Evolutionary conservation across 2,113 vertebrate genomes (phyloP).

Genomic region (Nibea albiflora): DNA sequence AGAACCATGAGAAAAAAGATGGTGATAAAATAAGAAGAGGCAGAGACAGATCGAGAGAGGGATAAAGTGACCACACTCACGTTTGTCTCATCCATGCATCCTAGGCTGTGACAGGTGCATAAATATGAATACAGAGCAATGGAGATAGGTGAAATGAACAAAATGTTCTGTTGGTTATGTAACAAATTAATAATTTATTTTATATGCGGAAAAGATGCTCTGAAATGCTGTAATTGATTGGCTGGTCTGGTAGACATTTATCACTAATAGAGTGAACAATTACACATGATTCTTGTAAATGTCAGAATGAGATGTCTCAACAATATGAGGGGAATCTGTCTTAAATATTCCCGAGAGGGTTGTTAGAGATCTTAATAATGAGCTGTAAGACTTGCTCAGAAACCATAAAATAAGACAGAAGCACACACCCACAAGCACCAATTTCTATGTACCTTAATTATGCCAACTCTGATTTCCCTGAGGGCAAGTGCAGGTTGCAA

Average conservation of each 20-base stretch:
- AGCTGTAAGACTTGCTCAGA: conserved; percentile 21
- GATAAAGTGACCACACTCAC: conserved; percentile 34
- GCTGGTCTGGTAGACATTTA: not conserved
- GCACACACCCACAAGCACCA: conserved; percentile 18
- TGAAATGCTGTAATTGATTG: conserved; percentile 44
- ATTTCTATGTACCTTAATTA: conserved; percentile 20
- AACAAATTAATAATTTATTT: conserved; percentile 80
- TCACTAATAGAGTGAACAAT: not conserved
- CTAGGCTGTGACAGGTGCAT: not conserved
- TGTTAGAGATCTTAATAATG: conserved; percentile 1
- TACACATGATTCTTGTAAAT: not conserved
- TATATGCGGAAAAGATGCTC: conserved; percentile 54
- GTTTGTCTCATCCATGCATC: conserved; percentile 22
- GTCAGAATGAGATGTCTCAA: not conserved
- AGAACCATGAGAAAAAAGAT: conserved; percentile 62
- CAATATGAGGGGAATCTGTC: not conserved
- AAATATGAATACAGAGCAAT: not conserved
- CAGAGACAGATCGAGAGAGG: conserved; percentile 3
- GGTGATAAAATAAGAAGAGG: conserved; percentile 61
- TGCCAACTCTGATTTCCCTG: not conserved
- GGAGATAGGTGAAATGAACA: conserved; percentile 48
- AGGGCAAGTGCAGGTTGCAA: not conserved
- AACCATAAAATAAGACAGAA: conserved; percentile 18
- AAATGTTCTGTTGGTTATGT: conserved; percentile 69
- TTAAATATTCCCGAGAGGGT: conserved; percentile 1